These are phyloP conservation scores for Hyperoodon ampullatus DNA, from an alignment of 2,113 vertebrate species.

Conservation along the genomic window DNA sequence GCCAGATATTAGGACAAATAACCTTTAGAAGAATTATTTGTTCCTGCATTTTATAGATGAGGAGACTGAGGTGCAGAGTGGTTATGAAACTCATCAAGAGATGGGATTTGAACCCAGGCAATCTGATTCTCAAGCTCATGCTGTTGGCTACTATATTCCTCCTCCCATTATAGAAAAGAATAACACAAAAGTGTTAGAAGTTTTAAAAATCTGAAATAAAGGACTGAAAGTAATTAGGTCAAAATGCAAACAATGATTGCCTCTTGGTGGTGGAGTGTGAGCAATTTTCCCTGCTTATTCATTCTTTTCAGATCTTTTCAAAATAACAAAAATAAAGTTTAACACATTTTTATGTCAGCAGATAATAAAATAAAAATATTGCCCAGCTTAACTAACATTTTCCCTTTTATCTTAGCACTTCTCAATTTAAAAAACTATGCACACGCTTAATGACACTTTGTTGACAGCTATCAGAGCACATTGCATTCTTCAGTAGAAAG, in stretches of 20 bases:
- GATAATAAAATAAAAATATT: conserved; percentile 63
- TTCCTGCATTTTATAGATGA: neutral
- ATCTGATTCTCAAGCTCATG: neutral
- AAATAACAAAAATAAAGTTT: conserved; percentile 48
- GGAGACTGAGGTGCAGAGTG: neutral
- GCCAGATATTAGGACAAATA: neutral
- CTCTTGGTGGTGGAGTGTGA: neutral
- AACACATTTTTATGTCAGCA: conserved; percentile 47
- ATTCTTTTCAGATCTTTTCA: conserved; percentile 40
- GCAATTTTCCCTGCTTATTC: conserved; percentile 18
- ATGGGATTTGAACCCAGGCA: neutral
- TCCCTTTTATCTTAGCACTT: conserved; percentile 32
- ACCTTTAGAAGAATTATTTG: neutral
- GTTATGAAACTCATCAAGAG: neutral
- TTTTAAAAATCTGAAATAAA: neutral
- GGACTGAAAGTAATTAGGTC: neutral
- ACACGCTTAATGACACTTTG: neutral
- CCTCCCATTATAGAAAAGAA: neutral
- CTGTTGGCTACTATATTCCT: neutral
- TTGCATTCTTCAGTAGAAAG: neutral
- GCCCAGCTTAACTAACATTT: conserved; percentile 36
- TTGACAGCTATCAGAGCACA: conserved; percentile 12
- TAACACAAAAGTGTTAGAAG: neutral
- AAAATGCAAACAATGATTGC: neutral
- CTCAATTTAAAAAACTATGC: conserved; percentile 35